Conservation (phyloP, 2,888 invertebrate species). For the Doris montereyensis region DNA sequence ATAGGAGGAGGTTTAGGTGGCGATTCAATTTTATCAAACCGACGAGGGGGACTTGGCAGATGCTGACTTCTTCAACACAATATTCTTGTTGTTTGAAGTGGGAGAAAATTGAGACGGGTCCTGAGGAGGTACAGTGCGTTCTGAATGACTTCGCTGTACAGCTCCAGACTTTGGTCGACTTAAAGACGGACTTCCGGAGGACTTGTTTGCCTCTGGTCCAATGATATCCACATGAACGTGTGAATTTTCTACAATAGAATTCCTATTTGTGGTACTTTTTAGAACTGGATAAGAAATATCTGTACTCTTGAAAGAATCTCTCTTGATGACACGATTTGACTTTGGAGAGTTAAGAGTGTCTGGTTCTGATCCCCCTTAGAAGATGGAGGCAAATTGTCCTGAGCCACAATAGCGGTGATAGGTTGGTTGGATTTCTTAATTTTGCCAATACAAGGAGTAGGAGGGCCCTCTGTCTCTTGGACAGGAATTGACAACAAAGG, state of each 20-base stretch:
- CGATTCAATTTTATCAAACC: slow-evolving; percentile 14
- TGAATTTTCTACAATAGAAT: slow-evolving; percentile 59
- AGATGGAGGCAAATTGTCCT: not conserved
- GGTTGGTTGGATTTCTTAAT: slow-evolving; percentile 12
- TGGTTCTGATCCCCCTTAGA: slow-evolving; percentile 5
- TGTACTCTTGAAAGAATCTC: slow-evolving; percentile 54
- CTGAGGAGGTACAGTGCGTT: slow-evolving; percentile 32
- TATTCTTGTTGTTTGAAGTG: not conserved
- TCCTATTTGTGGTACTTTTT: slow-evolving; percentile 63
- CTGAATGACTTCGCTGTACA: slow-evolving; percentile 45
- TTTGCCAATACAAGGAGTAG: slow-evolving; percentile 21
- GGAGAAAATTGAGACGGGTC: not conserved
- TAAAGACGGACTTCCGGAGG: slow-evolving; percentile 22
- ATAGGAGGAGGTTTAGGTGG: slow-evolving; percentile 34
- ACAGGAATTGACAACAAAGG: slow-evolving; percentile 27
- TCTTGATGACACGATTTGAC: slow-evolving; percentile 48
- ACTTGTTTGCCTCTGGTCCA: slow-evolving; percentile 41
- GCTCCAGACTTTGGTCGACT: slow-evolving; percentile 6
- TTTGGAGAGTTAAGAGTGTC: slow-evolving; percentile 30
- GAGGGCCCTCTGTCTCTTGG: slow-evolving; percentile 38
- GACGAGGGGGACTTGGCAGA: slow-evolving; percentile 29
- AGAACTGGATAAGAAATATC: slow-evolving; percentile 64
- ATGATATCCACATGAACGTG: slow-evolving; percentile 45
- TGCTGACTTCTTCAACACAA: slow-evolving; percentile 30
- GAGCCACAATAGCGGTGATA: not conserved